A percentile compares a stretch with the other conserved stretches of the same genome.
Evolutionary conservation across 2,888 invertebrate genomes (phyloP).

Genomic region (Cordilura impudica): DNA sequence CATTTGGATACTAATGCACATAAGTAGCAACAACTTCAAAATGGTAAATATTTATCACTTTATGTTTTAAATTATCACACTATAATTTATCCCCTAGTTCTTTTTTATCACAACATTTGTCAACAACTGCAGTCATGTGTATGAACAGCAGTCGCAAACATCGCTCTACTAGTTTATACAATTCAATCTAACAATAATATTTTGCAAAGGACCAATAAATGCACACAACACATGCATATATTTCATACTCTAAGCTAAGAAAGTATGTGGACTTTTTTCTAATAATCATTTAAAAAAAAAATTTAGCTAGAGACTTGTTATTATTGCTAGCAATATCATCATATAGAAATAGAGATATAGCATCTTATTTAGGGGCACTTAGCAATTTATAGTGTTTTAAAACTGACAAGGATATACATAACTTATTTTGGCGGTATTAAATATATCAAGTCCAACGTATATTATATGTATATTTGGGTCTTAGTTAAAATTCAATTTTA

Average conservation of each 20-base stretch:
- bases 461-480: too few species aligned
- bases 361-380: too few species aligned
- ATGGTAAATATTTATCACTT: conserved; percentile 47
- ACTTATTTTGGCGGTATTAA: too few species aligned
- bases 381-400: too few species aligned
- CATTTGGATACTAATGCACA: conserved; percentile 30
- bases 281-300: too few species aligned
- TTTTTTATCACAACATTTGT: conserved; percentile 48
- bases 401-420: too few species aligned
- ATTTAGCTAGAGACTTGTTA: too few species aligned
- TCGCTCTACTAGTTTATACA: conserved; percentile 30
- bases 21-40: conserved; percentile 29
- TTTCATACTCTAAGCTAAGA: neutral
- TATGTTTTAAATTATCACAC: conserved; percentile 46
- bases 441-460: too few species aligned
- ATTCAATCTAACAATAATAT: conserved; percentile 29
- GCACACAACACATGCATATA: neutral
- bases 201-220: conserved; percentile 16
- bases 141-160: conserved; percentile 45
- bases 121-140: conserved; percentile 44
- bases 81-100: conserved; percentile 35
- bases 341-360: too few species aligned
- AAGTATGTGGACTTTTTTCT: neutral
- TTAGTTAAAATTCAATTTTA: too few species aligned
- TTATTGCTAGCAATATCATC: too few species aligned